Evolutionary conservation across 2,797 vertebrate species (phyloP).

Genomic region (Epinephelus malabaricus): DNA sequence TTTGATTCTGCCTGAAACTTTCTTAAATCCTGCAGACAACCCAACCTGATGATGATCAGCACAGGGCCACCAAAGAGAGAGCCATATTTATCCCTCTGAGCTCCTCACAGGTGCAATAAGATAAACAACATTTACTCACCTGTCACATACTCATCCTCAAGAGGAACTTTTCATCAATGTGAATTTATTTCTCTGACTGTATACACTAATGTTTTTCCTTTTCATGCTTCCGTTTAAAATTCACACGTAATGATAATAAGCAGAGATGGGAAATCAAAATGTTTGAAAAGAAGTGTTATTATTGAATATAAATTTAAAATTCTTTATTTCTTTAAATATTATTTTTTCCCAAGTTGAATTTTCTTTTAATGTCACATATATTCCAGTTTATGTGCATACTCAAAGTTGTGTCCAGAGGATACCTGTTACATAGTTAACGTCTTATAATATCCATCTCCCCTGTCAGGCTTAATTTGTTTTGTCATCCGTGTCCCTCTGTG

Average conservation of each 20-base stretch:
- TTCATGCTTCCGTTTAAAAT: not conserved
- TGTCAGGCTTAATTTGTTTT: slow-evolving; percentile 74
- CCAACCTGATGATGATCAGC: not conserved
- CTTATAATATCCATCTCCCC: slow-evolving; percentile 26
- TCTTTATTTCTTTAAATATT: not conserved
- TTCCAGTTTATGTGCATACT: not conserved
- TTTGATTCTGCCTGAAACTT: not conserved
- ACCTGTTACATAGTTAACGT: slow-evolving; percentile 24
- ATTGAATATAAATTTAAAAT: not conserved
- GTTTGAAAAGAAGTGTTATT: not conserved
- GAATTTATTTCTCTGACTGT: not conserved
- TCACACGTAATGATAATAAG: not conserved
- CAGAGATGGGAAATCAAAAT: not conserved
- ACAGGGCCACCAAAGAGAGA: not conserved
- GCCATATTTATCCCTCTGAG: not conserved
- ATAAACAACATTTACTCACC: not conserved
- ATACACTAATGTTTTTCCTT: not conserved
- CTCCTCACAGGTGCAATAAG: slow-evolving; percentile 2
- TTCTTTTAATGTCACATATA: not conserved
- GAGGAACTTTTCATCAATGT: not conserved
- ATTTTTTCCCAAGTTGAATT: too few species aligned
- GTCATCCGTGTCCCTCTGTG: slow-evolving; percentile 49
- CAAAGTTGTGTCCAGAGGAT: slow-evolving; percentile 7
- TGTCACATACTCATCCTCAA: too few species aligned
- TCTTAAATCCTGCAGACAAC: not conserved